These are phyloP conservation scores for Lepidurus couesii DNA, from an alignment of 1,140 invertebrate species.

Conservation along the genomic window DNA sequence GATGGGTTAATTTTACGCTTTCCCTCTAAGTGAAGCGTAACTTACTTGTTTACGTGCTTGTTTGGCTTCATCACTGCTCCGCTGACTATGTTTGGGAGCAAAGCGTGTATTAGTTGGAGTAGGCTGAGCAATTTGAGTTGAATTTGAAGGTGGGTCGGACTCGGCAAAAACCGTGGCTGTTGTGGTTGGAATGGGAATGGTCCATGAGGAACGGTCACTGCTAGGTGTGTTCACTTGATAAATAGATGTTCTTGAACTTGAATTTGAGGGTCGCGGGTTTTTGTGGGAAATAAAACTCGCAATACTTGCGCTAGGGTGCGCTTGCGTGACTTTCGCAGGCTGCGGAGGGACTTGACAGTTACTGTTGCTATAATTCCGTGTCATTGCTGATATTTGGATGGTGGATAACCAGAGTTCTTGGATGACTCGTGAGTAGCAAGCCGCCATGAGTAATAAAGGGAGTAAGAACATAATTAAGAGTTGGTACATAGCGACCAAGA, in stretches of 20 bases:
- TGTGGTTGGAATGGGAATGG: neutral
- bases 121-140: neutral
- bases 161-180: slow-evolving; percentile 3
- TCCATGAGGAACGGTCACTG: neutral
- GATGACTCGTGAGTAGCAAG: slow-evolving; percentile 49
- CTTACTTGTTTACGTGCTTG: slow-evolving; percentile 34
- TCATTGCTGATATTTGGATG: slow-evolving; percentile 43
- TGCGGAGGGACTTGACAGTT: neutral
- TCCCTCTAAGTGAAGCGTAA: neutral
- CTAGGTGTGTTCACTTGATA: neutral
- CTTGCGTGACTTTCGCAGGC: neutral
- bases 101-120: neutral
- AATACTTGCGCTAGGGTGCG: neutral
- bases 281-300: neutral
- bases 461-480: slow-evolving; percentile 47
- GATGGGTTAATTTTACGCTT: neutral
- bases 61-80: slow-evolving; percentile 32
- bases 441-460: slow-evolving; percentile 47
- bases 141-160: neutral
- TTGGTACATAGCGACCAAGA: slow-evolving; percentile 45
- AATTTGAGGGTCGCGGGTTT: neutral
- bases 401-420: slow-evolving; percentile 50
- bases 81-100: slow-evolving; percentile 1
- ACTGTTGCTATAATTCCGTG: slow-evolving; percentile 38
- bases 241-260: neutral